Evolutionary conservation across 2,797 vertebrate genomes (phyloP).

Genomic region (Eulemur rubriventer): DNA sequence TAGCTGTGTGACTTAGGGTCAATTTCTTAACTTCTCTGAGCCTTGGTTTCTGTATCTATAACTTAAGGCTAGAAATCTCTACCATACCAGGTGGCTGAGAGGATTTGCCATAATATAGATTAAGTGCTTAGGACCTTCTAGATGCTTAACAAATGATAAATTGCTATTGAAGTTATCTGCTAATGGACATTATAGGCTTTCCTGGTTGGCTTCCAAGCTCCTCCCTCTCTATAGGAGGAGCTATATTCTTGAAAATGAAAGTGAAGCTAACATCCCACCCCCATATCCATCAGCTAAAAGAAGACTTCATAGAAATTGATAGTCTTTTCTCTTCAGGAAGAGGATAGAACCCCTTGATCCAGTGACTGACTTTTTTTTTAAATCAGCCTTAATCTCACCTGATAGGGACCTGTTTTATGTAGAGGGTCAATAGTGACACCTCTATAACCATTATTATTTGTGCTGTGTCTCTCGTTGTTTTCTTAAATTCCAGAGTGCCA

Average conservation of each 20-base stretch:
- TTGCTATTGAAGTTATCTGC: slow-evolving; percentile 35
- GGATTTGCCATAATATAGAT: slow-evolving; percentile 8
- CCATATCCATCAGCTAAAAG: slow-evolving; percentile 24
- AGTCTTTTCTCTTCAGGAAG: slow-evolving; percentile 36
- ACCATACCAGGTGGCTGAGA: not conserved
- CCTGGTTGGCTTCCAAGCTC: slow-evolving; percentile 37
- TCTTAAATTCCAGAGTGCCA: slow-evolving; percentile 20
- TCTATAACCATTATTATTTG: not conserved
- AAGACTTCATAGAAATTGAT: slow-evolving; percentile 7
- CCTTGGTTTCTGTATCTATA: slow-evolving; percentile 17
- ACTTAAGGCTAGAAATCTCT: slow-evolving; percentile 25
- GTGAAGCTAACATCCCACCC: slow-evolving; percentile 17
- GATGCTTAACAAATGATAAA: slow-evolving; percentile 37
- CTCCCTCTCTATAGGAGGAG: not conserved
- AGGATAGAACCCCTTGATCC: not conserved
- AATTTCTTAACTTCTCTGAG: slow-evolving; percentile 57
- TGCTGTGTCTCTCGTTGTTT: not conserved
- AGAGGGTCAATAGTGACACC: not conserved
- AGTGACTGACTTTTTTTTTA: not conserved
- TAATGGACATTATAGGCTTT: slow-evolving; percentile 37
- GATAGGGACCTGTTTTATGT: not conserved
- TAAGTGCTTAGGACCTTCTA: not conserved
- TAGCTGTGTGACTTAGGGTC: slow-evolving; percentile 14
- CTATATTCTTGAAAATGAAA: slow-evolving; percentile 43
- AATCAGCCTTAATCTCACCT: slow-evolving; percentile 1